A percentile compares a stretch with the other conserved stretches of the same genome.
phyloP scores from a whole-genome alignment of 2,797 vertebrate genomes.

The Muraenolepis orangiensis region DNA sequence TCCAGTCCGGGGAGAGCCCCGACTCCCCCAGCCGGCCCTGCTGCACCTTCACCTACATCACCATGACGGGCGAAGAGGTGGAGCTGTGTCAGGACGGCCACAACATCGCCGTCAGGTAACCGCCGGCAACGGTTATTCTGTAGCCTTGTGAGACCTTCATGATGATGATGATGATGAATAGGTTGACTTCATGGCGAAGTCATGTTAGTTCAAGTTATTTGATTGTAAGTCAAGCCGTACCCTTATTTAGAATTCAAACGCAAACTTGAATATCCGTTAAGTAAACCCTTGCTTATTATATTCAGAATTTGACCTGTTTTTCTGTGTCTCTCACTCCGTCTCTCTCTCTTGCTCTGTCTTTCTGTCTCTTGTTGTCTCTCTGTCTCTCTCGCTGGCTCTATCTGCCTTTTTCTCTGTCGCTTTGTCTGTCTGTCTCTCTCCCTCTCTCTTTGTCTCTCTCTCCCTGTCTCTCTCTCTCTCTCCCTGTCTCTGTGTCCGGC shows the following conservation, averaged over 20 bases:
- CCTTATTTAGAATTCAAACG: background rate
- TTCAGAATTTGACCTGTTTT: background rate
- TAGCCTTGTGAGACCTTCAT: no score
- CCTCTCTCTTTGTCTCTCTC: background rate
- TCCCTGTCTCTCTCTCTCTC: conserved; percentile 1
- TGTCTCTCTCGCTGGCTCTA: background rate
- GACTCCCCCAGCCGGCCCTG: conserved; percentile 90
- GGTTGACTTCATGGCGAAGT: no score
- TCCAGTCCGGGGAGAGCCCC: conserved; percentile 87
- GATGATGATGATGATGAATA: no score
- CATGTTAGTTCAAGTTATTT: background rate
- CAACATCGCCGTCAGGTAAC: conserved; percentile 83
- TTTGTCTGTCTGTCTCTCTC: background rate
- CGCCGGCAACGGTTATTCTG: background rate
- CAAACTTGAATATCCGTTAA: background rate
- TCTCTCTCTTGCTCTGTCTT: background rate
- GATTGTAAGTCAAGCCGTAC: background rate
- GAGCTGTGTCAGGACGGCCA: conserved; percentile 89
- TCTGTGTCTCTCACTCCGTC: no score
- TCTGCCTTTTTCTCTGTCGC: conserved; percentile 12
- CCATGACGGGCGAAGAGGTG: conserved; percentile 92
- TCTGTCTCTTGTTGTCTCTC: background rate
- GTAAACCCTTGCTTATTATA: background rate
- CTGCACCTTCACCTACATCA: conserved; percentile 93
- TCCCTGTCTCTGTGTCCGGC: conserved; percentile 13